phyloP scores from a whole-genome alignment of 2,888 invertebrate species.

The Conomelus anceps region DNA sequence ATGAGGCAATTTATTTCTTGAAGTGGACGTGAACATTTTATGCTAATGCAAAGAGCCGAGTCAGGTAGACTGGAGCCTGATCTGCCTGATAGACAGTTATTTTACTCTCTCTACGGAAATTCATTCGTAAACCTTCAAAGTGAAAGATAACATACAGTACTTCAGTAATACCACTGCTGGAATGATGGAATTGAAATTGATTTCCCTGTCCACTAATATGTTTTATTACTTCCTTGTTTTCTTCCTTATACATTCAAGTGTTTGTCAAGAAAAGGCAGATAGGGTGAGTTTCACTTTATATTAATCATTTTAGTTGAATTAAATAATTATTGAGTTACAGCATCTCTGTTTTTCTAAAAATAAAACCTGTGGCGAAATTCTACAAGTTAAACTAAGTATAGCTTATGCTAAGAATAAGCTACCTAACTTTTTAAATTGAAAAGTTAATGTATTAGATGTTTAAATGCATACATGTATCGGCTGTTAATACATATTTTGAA shows the following conservation, averaged over 20 bases:
- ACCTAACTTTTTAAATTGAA: no score
- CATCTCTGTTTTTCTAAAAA: background rate
- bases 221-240: background rate
- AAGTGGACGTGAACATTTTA: background rate
- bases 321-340: background rate
- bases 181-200: background rate
- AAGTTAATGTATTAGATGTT: no score
- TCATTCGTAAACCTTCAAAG: background rate
- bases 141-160: background rate
- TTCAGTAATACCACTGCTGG: no score
- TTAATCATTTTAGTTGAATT: background rate
- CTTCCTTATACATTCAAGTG: background rate
- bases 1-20: background rate
- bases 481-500: no score
- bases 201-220: background rate
- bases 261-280: background rate
- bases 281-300: background rate
- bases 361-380: no score
- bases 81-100: background rate
- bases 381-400: no score
- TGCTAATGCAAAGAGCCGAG: background rate
- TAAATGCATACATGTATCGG: no score
- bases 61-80: background rate
- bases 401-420: no score
- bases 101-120: background rate